phyloP scores from a whole-genome alignment of 2,797 vertebrate genomes.

The Rhynchotus rufescens region DNA sequence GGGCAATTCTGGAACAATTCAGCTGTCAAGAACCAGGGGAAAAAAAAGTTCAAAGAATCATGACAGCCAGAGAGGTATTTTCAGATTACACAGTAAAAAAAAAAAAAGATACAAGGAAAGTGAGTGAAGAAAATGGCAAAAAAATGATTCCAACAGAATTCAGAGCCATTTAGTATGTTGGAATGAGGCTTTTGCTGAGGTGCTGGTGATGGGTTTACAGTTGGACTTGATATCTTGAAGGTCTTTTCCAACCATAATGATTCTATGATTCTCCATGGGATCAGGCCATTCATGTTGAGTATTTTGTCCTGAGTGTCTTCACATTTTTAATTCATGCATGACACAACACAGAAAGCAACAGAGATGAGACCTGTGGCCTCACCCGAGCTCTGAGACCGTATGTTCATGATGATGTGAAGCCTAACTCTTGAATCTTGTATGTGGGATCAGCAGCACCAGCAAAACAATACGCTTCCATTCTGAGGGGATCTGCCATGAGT shows the following conservation, averaged over 20 bases:
- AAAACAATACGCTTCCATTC: not conserved
- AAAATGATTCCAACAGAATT: not conserved
- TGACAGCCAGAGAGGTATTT: not conserved
- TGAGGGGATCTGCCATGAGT: not conserved
- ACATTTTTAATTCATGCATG: not conserved
- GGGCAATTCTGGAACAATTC: not conserved
- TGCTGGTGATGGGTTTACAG: not conserved
- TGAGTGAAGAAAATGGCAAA: not conserved
- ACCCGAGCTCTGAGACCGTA: not conserved
- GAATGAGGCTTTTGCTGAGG: not conserved
- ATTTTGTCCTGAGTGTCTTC: accelerated
- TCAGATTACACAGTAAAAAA: not conserved
- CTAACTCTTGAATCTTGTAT: not conserved
- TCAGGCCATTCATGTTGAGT: not conserved
- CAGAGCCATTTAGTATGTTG: not conserved
- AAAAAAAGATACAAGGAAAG: not conserved
- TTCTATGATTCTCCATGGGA: not conserved
- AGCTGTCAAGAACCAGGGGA: accelerated
- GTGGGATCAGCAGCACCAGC: not conserved
- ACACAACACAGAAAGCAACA: not conserved
- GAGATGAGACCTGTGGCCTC: not conserved
- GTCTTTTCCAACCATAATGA: too few species aligned
- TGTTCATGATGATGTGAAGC: accelerated
- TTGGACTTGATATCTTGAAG: too few species aligned
- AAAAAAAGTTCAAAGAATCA: not conserved